These are phyloP conservation scores for Yponomeuta cagnagella DNA, from an alignment of 2,888 invertebrate genomes.

Conservation along the genomic window DNA sequence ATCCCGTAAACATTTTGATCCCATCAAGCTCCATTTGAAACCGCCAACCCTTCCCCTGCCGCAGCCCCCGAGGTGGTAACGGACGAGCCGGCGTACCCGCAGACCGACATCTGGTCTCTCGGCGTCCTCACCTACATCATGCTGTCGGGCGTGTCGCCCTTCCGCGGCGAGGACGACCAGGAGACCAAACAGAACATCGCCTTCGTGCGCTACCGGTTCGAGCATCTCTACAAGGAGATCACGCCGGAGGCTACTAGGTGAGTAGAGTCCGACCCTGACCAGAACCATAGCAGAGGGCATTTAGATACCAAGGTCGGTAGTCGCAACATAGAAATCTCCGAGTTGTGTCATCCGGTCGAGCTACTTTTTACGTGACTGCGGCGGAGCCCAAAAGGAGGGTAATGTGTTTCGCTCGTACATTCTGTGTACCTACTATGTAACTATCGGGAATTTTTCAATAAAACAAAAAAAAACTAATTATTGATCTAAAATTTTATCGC, in stretches of 20 bases:
- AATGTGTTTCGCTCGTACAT: too few relatives aligned
- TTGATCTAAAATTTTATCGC: too few relatives aligned
- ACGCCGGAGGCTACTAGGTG: constrained; percentile 88
- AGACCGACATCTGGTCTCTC: constrained; percentile 97
- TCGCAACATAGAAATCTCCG: too few relatives aligned
- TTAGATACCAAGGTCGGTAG: neutral
- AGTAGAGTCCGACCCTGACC: neutral
- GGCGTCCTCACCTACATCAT: constrained; percentile 94
- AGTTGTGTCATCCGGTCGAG: too few relatives aligned
- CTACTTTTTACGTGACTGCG: too few relatives aligned
- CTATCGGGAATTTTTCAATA: too few relatives aligned
- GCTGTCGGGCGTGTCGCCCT: constrained; percentile 94
- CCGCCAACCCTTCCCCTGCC: neutral
- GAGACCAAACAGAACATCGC: constrained; percentile 95
- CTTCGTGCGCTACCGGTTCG: constrained; percentile 93
- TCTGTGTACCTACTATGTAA: too few relatives aligned
- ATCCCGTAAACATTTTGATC: neutral
- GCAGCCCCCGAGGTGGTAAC: constrained; percentile 91
- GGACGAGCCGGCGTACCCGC: constrained; percentile 91
- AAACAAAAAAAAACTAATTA: too few relatives aligned
- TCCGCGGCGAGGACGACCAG: constrained; percentile 85
- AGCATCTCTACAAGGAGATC: constrained; percentile 94
- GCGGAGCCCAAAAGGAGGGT: too few relatives aligned
- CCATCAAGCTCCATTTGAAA: neutral
- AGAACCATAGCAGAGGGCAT: neutral